phyloP scores from a whole-genome alignment of 1,140 invertebrate species.

The Forficula auricularia region DNA sequence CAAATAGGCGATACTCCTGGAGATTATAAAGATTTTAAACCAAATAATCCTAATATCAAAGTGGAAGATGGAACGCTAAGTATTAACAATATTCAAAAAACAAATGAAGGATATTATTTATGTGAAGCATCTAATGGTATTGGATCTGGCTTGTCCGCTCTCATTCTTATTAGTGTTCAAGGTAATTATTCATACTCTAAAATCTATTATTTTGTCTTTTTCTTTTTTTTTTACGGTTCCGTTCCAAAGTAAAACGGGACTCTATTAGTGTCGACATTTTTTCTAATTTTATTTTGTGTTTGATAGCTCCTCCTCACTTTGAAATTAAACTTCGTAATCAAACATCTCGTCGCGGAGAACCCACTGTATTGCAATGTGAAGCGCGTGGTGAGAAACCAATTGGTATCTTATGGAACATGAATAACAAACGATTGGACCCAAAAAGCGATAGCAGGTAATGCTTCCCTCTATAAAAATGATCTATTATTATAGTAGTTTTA shows the following conservation, averaged over 20 bases:
- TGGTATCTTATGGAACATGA: conserved; percentile 89
- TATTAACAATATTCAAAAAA: conserved; percentile 78
- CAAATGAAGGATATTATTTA: conserved; percentile 84
- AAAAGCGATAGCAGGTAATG: conserved; percentile 50
- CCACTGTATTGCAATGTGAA: conserved; percentile 81
- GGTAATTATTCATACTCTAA: conserved; percentile 33
- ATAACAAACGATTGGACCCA: conserved; percentile 74
- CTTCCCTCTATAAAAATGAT: too few relatives aligned
- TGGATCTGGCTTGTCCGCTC: conserved; percentile 79
- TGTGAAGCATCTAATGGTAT: conserved; percentile 94
- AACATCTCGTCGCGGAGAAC: conserved; percentile 73
- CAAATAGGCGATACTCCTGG: conserved; percentile 64
- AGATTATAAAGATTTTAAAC: conserved; percentile 80
- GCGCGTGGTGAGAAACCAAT: conserved; percentile 94
- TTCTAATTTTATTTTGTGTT: conserved; percentile 1
- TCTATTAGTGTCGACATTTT: too few relatives aligned
- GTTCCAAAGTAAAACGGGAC: too few relatives aligned
- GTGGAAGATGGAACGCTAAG: conserved; percentile 78
- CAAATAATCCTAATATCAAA: conserved; percentile 71
- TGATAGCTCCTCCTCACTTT: conserved; percentile 76
- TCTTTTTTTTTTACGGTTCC: too few relatives aligned
- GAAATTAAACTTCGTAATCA: conserved; percentile 81
- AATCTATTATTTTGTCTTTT: too few relatives aligned
- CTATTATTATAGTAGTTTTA: too few relatives aligned
- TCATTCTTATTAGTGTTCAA: conserved; percentile 82